Evolutionary conservation across 2,797 vertebrate genomes (phyloP), one percentile per base, ranked within the genome.

Genomic region (Oreochromis grahami): DNA sequence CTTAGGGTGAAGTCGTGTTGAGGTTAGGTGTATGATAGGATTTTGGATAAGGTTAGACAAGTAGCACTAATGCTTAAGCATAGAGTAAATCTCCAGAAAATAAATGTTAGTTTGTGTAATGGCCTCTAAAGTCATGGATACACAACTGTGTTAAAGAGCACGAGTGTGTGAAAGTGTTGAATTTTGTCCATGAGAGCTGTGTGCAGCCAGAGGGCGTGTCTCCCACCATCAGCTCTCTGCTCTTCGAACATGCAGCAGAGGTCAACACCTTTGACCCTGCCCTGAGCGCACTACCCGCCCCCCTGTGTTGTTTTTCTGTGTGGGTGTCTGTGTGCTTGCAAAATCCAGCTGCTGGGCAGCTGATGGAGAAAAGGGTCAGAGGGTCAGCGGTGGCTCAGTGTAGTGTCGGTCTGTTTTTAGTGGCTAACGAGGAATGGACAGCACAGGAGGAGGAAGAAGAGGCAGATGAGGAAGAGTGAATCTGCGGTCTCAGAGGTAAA

Each of bases 241-340:
- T 86, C 84, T 87, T 86, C 83, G 79, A 91, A 74, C 34, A 24
- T 83, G 84, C 48, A 83, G 85, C 60, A 86, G 81, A 94, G 91
- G 91, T 93, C 93, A 90, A 80, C 52, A 92, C 86, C 92, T 86
- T 60, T 86, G 91, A 94, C 91, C 87, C 78, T 86, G 90, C 92
- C 86, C 58, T 77, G 81, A 91, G 94, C 91, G 80, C 68, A 78
- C 50, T 55, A 72, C 65, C 65, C 58, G 2, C 68, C 41, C 77
- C 76, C 51, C 45, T 79, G 81, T 4, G 6, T 85, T 21, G 81
- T 29, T 78, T 79, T 84, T 89, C 41, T 84, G 87, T 86, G 91
- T 89, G 89, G 52, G 87, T 85, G 88, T 58, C 58, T 85, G 87
- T 60, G 78, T 81, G 80, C 24, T 29, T 72, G 81, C 55, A 56